phyloP scores from a whole-genome alignment of 1,140 invertebrate genomes.

The Acromyrmex echinatior region DNA sequence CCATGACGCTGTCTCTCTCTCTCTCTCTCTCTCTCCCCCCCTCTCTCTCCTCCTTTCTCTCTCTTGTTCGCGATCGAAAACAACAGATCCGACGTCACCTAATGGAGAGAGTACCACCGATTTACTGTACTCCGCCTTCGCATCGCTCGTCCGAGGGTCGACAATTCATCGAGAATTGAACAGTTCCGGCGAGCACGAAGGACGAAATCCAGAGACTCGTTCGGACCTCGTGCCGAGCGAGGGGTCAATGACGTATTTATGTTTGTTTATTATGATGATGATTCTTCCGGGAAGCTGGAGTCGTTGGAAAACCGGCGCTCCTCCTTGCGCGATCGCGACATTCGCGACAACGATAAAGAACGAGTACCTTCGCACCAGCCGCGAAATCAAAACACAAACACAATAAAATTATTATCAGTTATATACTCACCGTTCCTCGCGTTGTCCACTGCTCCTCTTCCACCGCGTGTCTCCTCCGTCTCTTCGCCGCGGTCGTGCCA shows the following conservation, averaged over 20 bases:
- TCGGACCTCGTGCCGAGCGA: constrained; percentile 1
- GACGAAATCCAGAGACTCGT: background rate
- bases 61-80: constrained; percentile 33
- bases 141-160: background rate
- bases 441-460: background rate
- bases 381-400: constrained; percentile 16
- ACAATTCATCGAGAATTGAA: background rate
- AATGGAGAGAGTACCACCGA: constrained; percentile 11
- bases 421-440: background rate
- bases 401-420: no score
- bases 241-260: constrained; percentile 71
- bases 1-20: constrained; percentile 13
- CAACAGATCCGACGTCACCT: constrained; percentile 42
- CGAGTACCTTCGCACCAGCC: background rate
- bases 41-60: background rate
- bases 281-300: constrained; percentile 4
- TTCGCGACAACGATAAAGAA: background rate
- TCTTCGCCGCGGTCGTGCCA: background rate
- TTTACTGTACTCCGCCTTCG: background rate
- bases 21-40: background rate
- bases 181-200: background rate
- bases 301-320: background rate
- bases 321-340: background rate
- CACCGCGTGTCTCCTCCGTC: constrained; percentile 10
- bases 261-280: constrained; percentile 73